Base-by-base conservation (phyloP, 2,888 invertebrate genomes). In the Cordilura impudica region DNA sequence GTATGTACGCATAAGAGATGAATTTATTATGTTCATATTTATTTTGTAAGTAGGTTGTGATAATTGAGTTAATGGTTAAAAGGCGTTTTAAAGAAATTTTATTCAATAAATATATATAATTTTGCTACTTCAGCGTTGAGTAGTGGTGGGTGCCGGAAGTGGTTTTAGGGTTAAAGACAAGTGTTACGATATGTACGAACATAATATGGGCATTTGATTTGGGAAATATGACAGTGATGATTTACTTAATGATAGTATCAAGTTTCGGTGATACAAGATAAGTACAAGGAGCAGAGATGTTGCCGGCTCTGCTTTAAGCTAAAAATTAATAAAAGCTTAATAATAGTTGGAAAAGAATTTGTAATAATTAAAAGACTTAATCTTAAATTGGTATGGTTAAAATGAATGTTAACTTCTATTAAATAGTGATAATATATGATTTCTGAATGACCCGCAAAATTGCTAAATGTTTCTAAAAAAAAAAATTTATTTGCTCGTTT, bases 61-160 rank as follows among this genome's bases (percentile, higher is more conserved):
- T 79, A 79, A 79, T 79, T 79, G 75, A 79, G 67, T 79, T 79
- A 79, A 79, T 79, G 79, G 79, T 79, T 79, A 79, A 79, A 79
- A 79, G 79, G 79, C 79, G 79, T 75, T 79, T 79, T 79, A 79
- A 75, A 79, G 63, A 75, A 75, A 79, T 29, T 72, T 75, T 79
- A 72, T 79, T 79, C 72, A 79, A 72, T 79, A 79, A 79, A 79
- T 79, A 75, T 51, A 67, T 75, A 69, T 70, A 43, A 47, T 31
- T 51, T 35, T 26, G 10, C 7, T 12, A 35, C 21, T 54, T 19
- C 54, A 67, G 23, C 23, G 26, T 8, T 47, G 10, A n/a, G 35
- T 65, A 70, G 49, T 63, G 29, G 66, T 75, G 75, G 79, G 79
- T 71, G 75, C 71, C 75, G 79, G 79, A 75, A 79, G 74, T 79